phyloP scores from a whole-genome alignment of 2,888 invertebrate genomes.

The Conus canariensis region DNA sequence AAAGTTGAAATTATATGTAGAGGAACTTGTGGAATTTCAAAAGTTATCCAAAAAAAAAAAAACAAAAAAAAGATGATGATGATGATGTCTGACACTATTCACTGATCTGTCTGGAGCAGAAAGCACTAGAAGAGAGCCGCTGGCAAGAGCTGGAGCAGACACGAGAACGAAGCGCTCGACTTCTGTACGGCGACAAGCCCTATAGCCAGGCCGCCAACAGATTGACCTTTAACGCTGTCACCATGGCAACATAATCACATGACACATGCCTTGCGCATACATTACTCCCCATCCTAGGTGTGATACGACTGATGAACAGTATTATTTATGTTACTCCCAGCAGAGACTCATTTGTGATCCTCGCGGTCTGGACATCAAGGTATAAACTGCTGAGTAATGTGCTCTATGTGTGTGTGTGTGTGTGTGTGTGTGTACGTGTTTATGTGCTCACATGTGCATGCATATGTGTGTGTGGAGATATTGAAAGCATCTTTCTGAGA shows the following conservation, averaged over 20 bases:
- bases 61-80: background rate
- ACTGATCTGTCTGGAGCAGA: constrained; percentile 54
- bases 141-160: constrained; percentile 74
- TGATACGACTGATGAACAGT: background rate
- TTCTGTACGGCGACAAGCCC: constrained; percentile 59
- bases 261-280: background rate
- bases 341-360: background rate
- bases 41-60: too few species aligned
- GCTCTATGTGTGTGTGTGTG: background rate
- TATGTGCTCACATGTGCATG: background rate
- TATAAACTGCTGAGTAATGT: background rate
- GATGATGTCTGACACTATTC: background rate
- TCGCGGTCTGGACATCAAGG: background rate
- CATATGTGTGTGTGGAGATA: background rate
- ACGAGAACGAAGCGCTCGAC: constrained; percentile 68
- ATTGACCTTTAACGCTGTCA: constrained; percentile 50
- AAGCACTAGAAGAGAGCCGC: constrained; percentile 70
- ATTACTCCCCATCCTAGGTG: background rate
- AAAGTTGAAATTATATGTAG: too few species aligned
- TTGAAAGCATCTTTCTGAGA: background rate
- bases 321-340: constrained; percentile 4
- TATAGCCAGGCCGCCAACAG: constrained; percentile 61
- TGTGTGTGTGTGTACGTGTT: background rate
- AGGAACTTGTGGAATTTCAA: too few species aligned
- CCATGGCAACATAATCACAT: constrained; percentile 44